Percentiles rank a stretch among this genome's conserved stretches.
These are phyloP conservation scores for Laupala kohalensis DNA, from an alignment of 1,140 invertebrate species.

Conservation along the genomic window DNA sequence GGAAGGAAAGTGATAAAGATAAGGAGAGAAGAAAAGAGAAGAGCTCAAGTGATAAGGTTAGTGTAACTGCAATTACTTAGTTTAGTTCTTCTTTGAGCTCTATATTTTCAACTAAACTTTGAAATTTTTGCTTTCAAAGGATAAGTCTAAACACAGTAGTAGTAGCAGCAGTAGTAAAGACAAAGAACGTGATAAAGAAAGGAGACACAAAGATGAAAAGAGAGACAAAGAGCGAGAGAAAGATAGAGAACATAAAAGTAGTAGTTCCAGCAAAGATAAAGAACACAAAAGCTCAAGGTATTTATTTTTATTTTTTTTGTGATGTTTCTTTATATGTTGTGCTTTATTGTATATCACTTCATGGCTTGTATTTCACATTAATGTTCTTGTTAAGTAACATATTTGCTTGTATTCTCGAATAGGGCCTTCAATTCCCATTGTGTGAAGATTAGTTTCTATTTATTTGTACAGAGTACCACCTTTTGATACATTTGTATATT, in stretches of 20 bases:
- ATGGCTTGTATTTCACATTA: too few species aligned
- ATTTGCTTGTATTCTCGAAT: too few species aligned
- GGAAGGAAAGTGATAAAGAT: constrained; percentile 27
- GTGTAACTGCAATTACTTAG: background rate
- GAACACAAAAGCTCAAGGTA: constrained; percentile 36
- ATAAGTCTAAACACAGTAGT: constrained; percentile 38
- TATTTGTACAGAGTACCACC: too few species aligned
- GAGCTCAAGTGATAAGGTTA: constrained; percentile 25
- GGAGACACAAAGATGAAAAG: constrained; percentile 17
- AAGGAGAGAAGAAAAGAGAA: constrained; percentile 30
- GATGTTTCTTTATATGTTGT: too few species aligned
- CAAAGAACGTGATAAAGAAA: constrained; percentile 19
- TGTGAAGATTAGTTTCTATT: too few species aligned
- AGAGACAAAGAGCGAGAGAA: constrained; percentile 16
- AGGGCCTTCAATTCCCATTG: too few species aligned
- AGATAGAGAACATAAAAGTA: constrained; percentile 19
- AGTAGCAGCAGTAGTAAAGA: constrained; percentile 17
- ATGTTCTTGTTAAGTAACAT: too few species aligned
- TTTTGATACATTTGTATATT: too few species aligned
- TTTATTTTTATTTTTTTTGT: too few species aligned
- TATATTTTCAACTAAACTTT: background rate
- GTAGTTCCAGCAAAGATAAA: constrained; percentile 36
- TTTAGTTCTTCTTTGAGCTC: background rate
- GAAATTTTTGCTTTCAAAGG: constrained; percentile 9
- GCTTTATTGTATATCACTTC: too few species aligned